Evolutionary conservation across 2,113 vertebrate genomes (phyloP), one percentile per base, ranked within the genome.

Genomic region (Notarius lentiginosus): DNA sequence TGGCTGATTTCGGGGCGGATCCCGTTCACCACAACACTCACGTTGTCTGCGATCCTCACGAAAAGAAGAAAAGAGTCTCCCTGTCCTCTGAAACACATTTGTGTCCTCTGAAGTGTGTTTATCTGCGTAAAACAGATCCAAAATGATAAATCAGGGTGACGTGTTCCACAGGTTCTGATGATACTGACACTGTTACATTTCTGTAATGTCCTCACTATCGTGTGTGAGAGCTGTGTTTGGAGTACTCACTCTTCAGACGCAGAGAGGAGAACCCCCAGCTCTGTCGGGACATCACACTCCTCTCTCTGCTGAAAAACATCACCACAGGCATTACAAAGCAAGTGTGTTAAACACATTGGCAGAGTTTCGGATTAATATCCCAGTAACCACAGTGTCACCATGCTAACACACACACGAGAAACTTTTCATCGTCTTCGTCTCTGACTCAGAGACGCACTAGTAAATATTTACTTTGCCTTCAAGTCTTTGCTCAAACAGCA

Each of bases 261-360:
- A 94, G 76, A 24, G 95, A 95, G 53, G 93, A 93, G 81, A 94
- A 94, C 81, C 61, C 84, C 88, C 93, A 94, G 79, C 87, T 91
- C 77, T 90, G 91, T 68, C 79, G 85, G 10, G 79, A 89, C 90
- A 86, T 79, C 86, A 47, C 1, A 15, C 53, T 30, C 15, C 80
- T 91, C 80, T 41, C 6, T 75, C 66, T 87, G 51, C 72, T 60
- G 51, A 68, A 79, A 70, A 27, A 60, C 61, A 56, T 63, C 51
- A 72, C 53, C 63, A 8, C 27, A 18, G 56, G n/a, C 1, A 27
- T 87, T 91, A 91, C 79, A 34, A 22, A 22, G 17, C 49, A 7
- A 6, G 53, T 76, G 2, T 53, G 20, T 24, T 51, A 12, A 49
- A 77, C 18, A 14, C 18, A 24, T 49, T 3, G 47, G 41, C n/a